Base-by-base conservation (phyloP, 2,113 vertebrate genomes). In the Aspiorhynchus laticeps region DNA sequence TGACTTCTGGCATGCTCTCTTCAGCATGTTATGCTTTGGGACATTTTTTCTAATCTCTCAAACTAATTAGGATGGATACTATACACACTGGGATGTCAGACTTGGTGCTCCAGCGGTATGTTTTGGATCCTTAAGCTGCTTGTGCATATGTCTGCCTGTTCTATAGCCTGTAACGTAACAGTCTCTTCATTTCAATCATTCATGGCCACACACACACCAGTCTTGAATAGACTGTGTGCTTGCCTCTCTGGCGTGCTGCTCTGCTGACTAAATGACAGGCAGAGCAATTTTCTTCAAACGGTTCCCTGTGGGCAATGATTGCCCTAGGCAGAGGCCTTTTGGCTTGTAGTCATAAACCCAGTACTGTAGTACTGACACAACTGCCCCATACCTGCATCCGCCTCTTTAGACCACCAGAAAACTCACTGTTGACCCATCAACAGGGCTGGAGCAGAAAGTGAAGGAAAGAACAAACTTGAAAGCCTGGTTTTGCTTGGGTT, bases 171-270 rank as follows among this genome's bases (percentile, higher is more conserved):
- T 24, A 43, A 61, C 84, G 2, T 24, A 51, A 31, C 53, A 74
- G 41, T 28, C 43, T 51, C 38, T 78, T 46, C 74, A 85, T 76
- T 77, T 85, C 77, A 78, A 85, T 85, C 59, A 85, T 67, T 78
- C 61, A 85, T 78, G 63, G 19, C 41, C 75, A 51, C 41, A 85
- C 56, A 24, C 41, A 48, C 43, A 71, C 26, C n/a, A 36, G 38
- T 19, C 15, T 28, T 86, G 61, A 80, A 73, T 80, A 71, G 63
- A 79, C 65, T 21, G 46, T 7, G 26, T 53, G 63, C 76, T 69
- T 41, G 10, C 69, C 69, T 24, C 31, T 53, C 46, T 10, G 24
- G 46, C 3, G 21, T 71, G 26, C 87, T 28, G 69, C 71, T 80
- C 51, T 74, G 53, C 17, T 48, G 77, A 74, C 26, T 84, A 65